Evolutionary conservation across 2,888 invertebrate species (phyloP).

Genomic region (Drepana falcataria): DNA sequence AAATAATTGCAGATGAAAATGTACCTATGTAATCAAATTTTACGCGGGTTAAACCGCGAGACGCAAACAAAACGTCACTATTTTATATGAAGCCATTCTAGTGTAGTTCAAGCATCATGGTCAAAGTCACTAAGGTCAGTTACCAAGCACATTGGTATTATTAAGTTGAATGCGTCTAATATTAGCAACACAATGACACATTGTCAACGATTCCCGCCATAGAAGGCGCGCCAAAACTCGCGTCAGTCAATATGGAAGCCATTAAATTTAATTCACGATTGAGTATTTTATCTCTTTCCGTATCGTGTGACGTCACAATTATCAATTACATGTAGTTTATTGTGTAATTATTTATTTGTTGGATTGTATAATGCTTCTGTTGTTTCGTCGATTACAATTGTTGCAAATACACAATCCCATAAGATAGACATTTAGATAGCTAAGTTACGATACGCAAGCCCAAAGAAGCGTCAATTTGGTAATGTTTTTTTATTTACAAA

Average conservation of each 20-base stretch:
- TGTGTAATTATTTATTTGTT: slow-evolving; percentile 4
- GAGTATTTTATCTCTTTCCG: background rate
- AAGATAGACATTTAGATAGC: background rate
- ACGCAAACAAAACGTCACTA: background rate
- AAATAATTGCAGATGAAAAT: no score
- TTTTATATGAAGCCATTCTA: background rate
- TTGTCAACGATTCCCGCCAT: slow-evolving; percentile 24
- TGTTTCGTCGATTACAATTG: background rate
- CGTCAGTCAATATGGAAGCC: slow-evolving; percentile 28
- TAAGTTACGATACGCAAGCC: no score
- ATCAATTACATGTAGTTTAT: slow-evolving; percentile 1
- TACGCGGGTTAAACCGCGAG: no score
- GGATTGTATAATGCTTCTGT: background rate
- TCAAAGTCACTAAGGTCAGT: slow-evolving; percentile 15
- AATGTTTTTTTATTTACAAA: no score
- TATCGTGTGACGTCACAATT: background rate
- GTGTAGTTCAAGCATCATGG: slow-evolving; percentile 6
- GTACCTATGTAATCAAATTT: no score
- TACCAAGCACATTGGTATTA: slow-evolving; percentile 22
- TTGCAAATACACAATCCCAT: background rate
- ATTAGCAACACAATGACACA: slow-evolving; percentile 47
- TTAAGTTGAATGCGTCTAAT: slow-evolving; percentile 29
- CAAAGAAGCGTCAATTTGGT: no score
- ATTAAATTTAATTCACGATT: slow-evolving; percentile 32
- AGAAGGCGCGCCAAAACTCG: slow-evolving; percentile 23